A percentile compares a stretch with the other conserved stretches of the same genome.
Evolutionary conservation across 1,140 invertebrate species (phyloP).

Genomic region (Leptinotarsa defecta): DNA sequence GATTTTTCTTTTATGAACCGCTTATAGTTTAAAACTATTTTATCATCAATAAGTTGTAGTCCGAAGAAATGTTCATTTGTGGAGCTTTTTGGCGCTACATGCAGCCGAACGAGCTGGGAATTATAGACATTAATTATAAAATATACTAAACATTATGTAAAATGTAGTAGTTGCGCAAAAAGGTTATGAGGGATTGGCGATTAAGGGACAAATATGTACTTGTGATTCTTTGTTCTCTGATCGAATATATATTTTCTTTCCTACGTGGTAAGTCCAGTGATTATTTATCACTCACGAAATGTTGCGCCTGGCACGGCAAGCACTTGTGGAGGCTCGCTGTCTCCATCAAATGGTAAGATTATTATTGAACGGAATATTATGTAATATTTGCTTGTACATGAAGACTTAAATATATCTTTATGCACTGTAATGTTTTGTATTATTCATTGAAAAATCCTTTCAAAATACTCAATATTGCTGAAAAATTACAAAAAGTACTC

Average conservation of each 20-base stretch:
- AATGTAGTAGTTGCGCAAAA: conserved; percentile 54
- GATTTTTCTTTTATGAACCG: conserved; percentile 46
- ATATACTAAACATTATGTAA: conserved; percentile 53
- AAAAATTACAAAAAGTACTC: too few relatives aligned
- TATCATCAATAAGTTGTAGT: conserved; percentile 44
- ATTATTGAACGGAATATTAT: conserved; percentile 57
- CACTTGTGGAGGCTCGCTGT: conserved; percentile 44
- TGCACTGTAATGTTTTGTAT: conserved; percentile 50
- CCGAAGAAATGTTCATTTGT: conserved; percentile 28
- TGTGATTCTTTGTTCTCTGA: conserved; percentile 54
- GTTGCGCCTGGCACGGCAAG: conserved; percentile 31
- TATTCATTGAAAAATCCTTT: background rate
- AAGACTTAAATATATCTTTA: conserved; percentile 61
- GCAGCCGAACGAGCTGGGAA: conserved; percentile 2
- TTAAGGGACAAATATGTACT: conserved; percentile 51
- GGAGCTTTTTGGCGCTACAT: conserved; percentile 29
- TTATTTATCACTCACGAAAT: conserved; percentile 37
- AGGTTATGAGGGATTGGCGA: conserved; percentile 54
- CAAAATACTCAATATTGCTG: too few relatives aligned
- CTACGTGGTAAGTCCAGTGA: conserved; percentile 48
- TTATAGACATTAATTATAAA: conserved; percentile 48
- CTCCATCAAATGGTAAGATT: conserved; percentile 52
- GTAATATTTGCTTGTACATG: conserved; percentile 61
- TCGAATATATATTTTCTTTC: conserved; percentile 52
- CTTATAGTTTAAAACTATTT: conserved; percentile 52